Evolutionary conservation across 2,113 vertebrate species (phyloP).

Genomic region (Mastomys coucha): DNA sequence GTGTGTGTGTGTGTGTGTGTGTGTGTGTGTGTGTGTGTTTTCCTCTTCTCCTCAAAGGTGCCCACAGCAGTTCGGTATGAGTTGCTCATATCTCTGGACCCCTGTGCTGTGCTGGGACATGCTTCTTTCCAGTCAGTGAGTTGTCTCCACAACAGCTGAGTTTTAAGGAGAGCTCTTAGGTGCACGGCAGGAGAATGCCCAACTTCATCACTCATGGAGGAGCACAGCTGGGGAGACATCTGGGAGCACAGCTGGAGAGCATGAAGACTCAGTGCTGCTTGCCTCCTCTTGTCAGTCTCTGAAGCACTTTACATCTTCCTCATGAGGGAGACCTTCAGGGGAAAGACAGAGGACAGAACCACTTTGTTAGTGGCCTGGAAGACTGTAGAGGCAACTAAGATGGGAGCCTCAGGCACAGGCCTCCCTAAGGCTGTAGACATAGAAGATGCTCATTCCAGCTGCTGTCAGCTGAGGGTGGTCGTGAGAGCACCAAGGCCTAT

Average conservation of each 20-base stretch:
- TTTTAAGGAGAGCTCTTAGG: rapidly evolving
- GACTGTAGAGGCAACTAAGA: background rate
- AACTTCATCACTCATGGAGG: rapidly evolving
- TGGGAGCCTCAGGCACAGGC: background rate
- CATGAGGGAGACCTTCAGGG: background rate
- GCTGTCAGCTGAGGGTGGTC: background rate
- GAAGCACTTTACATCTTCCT: background rate
- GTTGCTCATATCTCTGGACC: background rate
- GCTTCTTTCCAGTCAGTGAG: background rate
- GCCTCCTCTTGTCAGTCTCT: background rate
- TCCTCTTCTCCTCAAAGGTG: background rate
- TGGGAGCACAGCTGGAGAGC: background rate
- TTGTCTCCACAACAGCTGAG: too few species aligned
- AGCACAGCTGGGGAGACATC: background rate
- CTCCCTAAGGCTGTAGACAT: background rate
- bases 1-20: too few species aligned
- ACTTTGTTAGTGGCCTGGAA: background rate
- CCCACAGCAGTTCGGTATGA: too few species aligned
- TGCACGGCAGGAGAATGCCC: background rate
- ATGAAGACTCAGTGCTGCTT: background rate
- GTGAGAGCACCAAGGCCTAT: background rate
- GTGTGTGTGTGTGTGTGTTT: background rate
- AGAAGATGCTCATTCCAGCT: background rate
- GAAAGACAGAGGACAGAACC: rapidly evolving
- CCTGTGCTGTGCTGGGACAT: too few species aligned